These are phyloP conservation scores for Charanyca ferruginea DNA, from an alignment of 2,888 invertebrate species.

Conservation along the genomic window DNA sequence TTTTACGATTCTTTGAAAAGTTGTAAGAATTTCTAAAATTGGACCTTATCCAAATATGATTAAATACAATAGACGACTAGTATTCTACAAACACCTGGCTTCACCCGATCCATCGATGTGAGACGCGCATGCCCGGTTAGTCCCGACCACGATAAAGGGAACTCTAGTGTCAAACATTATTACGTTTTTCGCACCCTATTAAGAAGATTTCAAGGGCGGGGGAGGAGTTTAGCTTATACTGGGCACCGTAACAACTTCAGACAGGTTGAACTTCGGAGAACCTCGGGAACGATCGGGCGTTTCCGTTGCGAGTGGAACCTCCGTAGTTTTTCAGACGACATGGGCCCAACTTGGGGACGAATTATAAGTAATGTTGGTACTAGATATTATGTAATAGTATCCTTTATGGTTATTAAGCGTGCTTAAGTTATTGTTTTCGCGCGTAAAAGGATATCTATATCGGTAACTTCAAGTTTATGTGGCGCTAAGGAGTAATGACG, in stretches of 20 bases:
- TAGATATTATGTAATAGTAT: constrained; percentile 30
- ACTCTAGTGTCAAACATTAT: constrained; percentile 61
- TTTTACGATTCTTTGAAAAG: background rate
- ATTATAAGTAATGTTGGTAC: background rate
- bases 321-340: constrained; percentile 66
- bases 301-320: constrained; percentile 67
- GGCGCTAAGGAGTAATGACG: too few relatives aligned
- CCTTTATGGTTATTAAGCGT: too few relatives aligned
- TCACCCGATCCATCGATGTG: constrained; percentile 68
- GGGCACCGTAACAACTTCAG: constrained; percentile 75
- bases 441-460: background rate
- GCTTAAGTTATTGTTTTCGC: background rate
- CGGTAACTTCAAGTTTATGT: background rate
- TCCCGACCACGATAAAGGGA: constrained; percentile 66
- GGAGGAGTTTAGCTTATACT: constrained; percentile 64
- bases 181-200: constrained; percentile 64
- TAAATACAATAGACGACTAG: constrained; percentile 36
- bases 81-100: constrained; percentile 58
- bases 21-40: constrained; percentile 15
- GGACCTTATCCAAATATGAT: constrained; percentile 31
- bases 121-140: constrained; percentile 75
- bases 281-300: constrained; percentile 71
- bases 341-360: constrained; percentile 62
- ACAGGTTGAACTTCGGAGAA: constrained; percentile 67
- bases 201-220: constrained; percentile 56